These are phyloP conservation scores for Tricholauxania praeusta DNA, from an alignment of 2,888 invertebrate species.

Conservation along the genomic window DNA sequence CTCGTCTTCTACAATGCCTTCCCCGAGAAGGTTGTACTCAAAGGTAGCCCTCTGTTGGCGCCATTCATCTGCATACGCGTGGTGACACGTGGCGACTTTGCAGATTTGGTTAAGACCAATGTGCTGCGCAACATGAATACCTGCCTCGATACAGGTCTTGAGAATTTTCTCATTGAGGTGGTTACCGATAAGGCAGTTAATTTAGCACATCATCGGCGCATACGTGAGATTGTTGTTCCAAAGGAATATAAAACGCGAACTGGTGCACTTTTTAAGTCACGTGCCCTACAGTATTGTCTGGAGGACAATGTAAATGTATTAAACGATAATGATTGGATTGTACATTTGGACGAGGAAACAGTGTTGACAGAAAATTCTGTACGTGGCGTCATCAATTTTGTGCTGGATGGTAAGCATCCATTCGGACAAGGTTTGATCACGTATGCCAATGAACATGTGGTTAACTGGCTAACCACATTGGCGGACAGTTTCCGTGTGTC, in stretches of 20 bases:
- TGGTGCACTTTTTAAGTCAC: slow-evolving; percentile 93
- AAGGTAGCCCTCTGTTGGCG: slow-evolving; percentile 90
- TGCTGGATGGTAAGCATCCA: slow-evolving; percentile 92
- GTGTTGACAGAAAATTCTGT: slow-evolving; percentile 92
- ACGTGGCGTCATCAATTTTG: slow-evolving; percentile 92
- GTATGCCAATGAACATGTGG: slow-evolving; percentile 95
- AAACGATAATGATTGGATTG: slow-evolving; percentile 93
- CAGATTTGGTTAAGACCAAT: slow-evolving; percentile 89
- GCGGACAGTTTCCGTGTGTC: slow-evolving; percentile 96
- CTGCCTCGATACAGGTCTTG: slow-evolving; percentile 89
- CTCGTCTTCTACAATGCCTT: slow-evolving; percentile 93
- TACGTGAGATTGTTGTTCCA: slow-evolving; percentile 91
- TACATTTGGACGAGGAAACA: slow-evolving; percentile 98
- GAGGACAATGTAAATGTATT: slow-evolving; percentile 90
- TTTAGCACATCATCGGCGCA: slow-evolving; percentile 81
- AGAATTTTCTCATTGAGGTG: slow-evolving; percentile 96
- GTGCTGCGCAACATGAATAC: slow-evolving; percentile 88
- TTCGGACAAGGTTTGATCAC: slow-evolving; percentile 97
- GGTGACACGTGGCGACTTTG: slow-evolving; percentile 94
- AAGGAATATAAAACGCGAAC: slow-evolving; percentile 86
- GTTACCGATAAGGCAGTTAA: slow-evolving; percentile 91
- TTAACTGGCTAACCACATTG: slow-evolving; percentile 96
- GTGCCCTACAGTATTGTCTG: slow-evolving; percentile 94
- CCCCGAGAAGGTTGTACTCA: slow-evolving; percentile 88
- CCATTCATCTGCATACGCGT: slow-evolving; percentile 95